A percentile compares a stretch with the other conserved stretches of the same genome.
phyloP scores from a whole-genome alignment of 2,113 vertebrate genomes.

The Pelvicachromis taeniatus region DNA sequence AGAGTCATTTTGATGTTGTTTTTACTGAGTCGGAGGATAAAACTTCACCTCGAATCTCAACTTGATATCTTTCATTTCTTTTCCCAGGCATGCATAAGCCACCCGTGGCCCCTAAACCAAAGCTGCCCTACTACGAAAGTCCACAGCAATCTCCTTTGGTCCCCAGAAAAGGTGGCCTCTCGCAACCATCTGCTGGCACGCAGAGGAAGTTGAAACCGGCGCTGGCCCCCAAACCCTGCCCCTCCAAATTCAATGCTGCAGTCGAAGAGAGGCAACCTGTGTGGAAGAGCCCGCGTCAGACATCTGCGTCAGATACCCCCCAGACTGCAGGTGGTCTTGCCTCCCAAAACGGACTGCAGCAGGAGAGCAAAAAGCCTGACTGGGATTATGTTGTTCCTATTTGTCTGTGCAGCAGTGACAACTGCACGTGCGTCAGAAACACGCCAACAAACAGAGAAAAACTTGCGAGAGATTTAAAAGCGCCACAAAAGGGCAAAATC shows the following conservation, averaged over 20 bases:
- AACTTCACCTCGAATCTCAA: background rate
- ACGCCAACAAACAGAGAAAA: conserved; percentile 38
- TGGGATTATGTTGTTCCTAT: conserved; percentile 78
- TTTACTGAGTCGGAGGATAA: background rate
- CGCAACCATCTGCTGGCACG: conserved; percentile 59
- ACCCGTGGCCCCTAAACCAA: conserved; percentile 92
- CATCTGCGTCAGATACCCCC: conserved; percentile 47
- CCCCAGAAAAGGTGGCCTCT: conserved; percentile 71
- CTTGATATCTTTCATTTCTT: background rate
- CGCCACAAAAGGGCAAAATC: background rate
- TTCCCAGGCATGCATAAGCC: conserved; percentile 85
- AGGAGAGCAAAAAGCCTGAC: conserved; percentile 59
- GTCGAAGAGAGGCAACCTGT: conserved; percentile 53
- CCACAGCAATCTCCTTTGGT: conserved; percentile 71
- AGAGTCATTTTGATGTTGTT: background rate
- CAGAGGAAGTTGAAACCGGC: conserved; percentile 78
- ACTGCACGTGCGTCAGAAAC: conserved; percentile 65
- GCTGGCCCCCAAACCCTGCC: conserved; percentile 85
- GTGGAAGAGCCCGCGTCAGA: conserved; percentile 49
- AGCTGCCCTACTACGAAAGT: conserved; percentile 69
- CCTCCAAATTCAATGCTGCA: conserved; percentile 63
- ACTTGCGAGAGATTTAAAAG: conserved; percentile 15
- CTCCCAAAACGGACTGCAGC: conserved; percentile 71
- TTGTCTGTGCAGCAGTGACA: conserved; percentile 76
- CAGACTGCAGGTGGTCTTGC: conserved; percentile 61